These are phyloP conservation scores for Nematostella vectensis DNA, from an alignment of 92 coral and sea anemone species.

Conservation along the genomic window DNA sequence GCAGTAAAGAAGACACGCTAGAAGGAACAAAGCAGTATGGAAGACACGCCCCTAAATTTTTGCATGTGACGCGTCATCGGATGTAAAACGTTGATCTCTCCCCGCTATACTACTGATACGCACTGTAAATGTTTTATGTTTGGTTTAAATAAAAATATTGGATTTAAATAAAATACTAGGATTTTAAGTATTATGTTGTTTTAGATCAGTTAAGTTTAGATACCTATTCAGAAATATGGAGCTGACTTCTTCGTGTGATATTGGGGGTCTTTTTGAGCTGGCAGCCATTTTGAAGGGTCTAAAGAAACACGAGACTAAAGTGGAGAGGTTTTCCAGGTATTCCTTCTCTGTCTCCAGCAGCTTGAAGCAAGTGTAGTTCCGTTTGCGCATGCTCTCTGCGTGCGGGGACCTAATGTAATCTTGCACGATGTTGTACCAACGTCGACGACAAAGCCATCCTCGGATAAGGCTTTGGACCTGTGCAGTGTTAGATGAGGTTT, in stretches of 20 bases:
- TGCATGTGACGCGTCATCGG: too few relatives aligned
- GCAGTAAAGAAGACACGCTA: too few relatives aligned
- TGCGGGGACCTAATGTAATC: conserved; percentile 98
- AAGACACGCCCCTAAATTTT: too few relatives aligned
- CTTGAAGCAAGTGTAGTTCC: conserved; percentile 84
- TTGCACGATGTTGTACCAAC: conserved; percentile 97
- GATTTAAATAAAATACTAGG: too few relatives aligned
- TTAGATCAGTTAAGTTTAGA: too few relatives aligned
- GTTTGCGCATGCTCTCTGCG: conserved; percentile 96
- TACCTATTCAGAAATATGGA: conserved; percentile 98
- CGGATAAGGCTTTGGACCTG: conserved; percentile 96
- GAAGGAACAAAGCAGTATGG: too few relatives aligned
- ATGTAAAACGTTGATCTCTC: too few relatives aligned
- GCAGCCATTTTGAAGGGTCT: conserved; percentile 99
- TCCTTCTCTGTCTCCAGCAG: conserved; percentile 86
- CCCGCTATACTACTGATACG: too few relatives aligned
- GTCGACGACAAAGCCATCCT: conserved; percentile 98
- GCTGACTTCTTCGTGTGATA: conserved; percentile 91
- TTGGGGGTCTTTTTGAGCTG: conserved; percentile 88
- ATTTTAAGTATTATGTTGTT: too few relatives aligned
- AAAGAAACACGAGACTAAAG: conserved; percentile 82
- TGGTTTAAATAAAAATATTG: too few relatives aligned
- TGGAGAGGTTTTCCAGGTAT: conserved; percentile 73
- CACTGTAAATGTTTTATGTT: too few relatives aligned
- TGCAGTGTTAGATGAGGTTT: conserved; percentile 1